These are phyloP conservation scores for Ischnus inquisitorius DNA, from an alignment of 2,888 invertebrate genomes.

Conservation along the genomic window DNA sequence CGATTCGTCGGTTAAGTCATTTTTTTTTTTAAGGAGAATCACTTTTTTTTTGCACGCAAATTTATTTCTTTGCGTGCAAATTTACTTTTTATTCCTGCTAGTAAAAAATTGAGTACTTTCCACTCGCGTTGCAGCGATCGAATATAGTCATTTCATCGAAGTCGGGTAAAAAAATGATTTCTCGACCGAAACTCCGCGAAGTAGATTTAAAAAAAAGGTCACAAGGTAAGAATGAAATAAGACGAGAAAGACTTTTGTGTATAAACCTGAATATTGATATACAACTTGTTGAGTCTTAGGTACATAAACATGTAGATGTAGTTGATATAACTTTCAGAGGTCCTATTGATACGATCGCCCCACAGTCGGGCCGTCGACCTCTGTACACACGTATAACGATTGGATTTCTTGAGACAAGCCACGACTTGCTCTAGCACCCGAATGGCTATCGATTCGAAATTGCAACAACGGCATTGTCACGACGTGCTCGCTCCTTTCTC, in stretches of 20 bases:
- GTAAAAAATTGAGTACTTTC: too few species aligned
- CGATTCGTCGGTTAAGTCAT: not conserved
- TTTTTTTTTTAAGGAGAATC: not conserved
- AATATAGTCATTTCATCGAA: too few species aligned
- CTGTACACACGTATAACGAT: conserved; percentile 71
- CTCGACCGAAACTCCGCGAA: too few species aligned
- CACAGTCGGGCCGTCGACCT: conserved; percentile 59
- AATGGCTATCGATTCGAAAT: conserved; percentile 57
- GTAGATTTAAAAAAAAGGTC: too few species aligned
- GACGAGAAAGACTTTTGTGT: conserved; percentile 71
- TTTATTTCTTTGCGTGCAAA: too few species aligned
- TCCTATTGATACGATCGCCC: conserved; percentile 61
- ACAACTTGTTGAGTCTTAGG: conserved; percentile 83
- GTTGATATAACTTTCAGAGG: conserved; percentile 77
- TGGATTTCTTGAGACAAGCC: conserved; percentile 67
- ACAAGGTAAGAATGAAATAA: conserved; percentile 1
- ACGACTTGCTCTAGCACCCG: conserved; percentile 72
- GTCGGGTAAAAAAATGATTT: too few species aligned
- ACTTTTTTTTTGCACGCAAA: too few species aligned
- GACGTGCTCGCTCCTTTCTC: conserved; percentile 16
- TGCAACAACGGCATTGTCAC: conserved; percentile 26
- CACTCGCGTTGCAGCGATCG: too few species aligned
- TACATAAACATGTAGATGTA: conserved; percentile 81
- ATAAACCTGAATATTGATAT: conserved; percentile 84
- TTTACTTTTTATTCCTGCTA: too few species aligned